Evolutionary conservation across 2,888 invertebrate genomes (phyloP).

Genomic region (Acanthosepion pharaonis): DNA sequence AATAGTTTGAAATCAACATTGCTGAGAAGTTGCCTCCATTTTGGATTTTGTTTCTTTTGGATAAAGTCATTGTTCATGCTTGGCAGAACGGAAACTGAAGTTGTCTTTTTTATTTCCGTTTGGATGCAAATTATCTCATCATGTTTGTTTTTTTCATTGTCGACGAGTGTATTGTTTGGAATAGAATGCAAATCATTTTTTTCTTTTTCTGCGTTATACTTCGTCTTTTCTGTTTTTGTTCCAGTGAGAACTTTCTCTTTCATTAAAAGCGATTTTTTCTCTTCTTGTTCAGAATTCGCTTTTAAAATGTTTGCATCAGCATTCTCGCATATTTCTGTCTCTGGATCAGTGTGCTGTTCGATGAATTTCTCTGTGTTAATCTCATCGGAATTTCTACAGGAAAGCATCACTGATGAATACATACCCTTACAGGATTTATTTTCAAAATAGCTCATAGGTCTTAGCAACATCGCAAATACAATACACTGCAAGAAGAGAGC

Average conservation of each 20-base stretch:
- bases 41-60: neutral
- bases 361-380: neutral
- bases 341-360: neutral
- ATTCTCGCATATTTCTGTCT: neutral
- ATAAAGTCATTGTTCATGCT: neutral
- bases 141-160: neutral
- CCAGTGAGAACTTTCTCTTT: neutral
- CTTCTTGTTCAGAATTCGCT: neutral
- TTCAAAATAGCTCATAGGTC: neutral
- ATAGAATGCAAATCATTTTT: neutral
- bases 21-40: neutral
- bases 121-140: neutral
- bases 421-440: neutral
- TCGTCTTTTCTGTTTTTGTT: neutral
- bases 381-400: neutral
- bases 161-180: neutral
- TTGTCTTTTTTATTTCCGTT: neutral
- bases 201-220: neutral
- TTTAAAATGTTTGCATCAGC: neutral
- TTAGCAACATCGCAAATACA: neutral
- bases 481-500: neutral
- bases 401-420: no score
- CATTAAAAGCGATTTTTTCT: neutral
- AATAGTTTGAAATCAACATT: neutral
- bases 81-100: neutral